Percentiles rank a stretch among this genome's conserved stretches.
These are phyloP conservation scores for Myrmecobius fasciatus DNA, from an alignment of 2,113 vertebrate species.

Conservation along the genomic window DNA sequence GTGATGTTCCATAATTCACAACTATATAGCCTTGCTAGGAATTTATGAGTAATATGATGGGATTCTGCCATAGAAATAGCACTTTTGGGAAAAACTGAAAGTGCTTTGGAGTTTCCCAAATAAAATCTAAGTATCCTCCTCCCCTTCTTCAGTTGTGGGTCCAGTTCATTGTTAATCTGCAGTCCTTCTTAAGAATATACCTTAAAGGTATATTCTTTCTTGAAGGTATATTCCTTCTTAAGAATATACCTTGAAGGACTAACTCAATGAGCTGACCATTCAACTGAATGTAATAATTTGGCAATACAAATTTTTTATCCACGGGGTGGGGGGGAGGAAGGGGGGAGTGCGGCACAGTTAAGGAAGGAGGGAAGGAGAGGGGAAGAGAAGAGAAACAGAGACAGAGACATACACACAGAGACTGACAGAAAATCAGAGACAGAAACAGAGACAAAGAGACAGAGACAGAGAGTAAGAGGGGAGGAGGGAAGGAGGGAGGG, in stretches of 20 bases:
- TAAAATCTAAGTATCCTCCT: not conserved
- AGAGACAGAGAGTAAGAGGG: too few species aligned
- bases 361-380: too few species aligned
- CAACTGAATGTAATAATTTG: not conserved
- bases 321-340: not conserved
- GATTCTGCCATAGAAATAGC: not conserved
- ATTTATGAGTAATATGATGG: not conserved
- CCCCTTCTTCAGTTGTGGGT: not conserved
- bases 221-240: too few species aligned
- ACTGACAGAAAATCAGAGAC: too few species aligned
- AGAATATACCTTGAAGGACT: not conserved
- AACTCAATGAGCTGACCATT: not conserved
- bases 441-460: too few species aligned
- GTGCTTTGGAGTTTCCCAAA: not conserved
- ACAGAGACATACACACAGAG: too few species aligned
- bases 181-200: not conserved
- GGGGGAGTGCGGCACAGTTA: too few species aligned
- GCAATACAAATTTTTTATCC: not conserved
- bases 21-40: not conserved
- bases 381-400: too few species aligned
- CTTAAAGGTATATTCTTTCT: too few species aligned
- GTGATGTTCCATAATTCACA: not conserved
- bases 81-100: not conserved
- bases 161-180: not conserved
- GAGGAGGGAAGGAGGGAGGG: too few species aligned